Conservation (phyloP, 2,113 vertebrate genomes). For the Syngnathoides biaculeatus region DNA sequence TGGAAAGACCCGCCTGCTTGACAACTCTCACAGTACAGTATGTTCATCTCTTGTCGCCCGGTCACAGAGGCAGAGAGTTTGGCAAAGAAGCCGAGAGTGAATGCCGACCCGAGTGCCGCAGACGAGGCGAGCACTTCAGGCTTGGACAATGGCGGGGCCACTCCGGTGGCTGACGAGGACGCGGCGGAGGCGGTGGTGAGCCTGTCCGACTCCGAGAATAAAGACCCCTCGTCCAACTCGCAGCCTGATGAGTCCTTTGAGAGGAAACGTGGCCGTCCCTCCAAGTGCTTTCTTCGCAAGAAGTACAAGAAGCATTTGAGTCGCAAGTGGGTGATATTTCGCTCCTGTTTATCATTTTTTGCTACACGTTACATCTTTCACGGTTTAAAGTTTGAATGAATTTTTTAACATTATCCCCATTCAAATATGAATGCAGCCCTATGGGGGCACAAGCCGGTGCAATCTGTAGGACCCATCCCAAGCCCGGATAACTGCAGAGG, state of each 20-base stretch:
- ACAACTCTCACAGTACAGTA: background rate
- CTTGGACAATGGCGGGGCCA: conserved; percentile 50
- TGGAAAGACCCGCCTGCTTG: no score
- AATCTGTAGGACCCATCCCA: no score
- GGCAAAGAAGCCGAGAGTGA: conserved; percentile 60
- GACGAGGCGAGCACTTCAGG: conserved; percentile 84
- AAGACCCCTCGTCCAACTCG: conserved; percentile 78
- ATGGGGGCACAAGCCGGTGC: no score
- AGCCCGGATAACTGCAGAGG: no score
- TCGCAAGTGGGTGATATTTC: conserved; percentile 68
- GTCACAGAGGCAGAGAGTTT: conserved; percentile 68
- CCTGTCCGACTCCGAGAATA: conserved; percentile 86
- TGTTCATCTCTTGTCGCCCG: conserved; percentile 33
- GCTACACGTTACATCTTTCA: background rate
- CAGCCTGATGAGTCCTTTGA: conserved; percentile 69
- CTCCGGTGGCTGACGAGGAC: conserved; percentile 25
- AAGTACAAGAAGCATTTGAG: conserved; percentile 91
- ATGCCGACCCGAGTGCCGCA: conserved; percentile 49
- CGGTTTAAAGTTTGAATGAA: background rate
- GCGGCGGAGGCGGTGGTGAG: conserved; percentile 74
- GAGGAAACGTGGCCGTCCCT: conserved; percentile 84
- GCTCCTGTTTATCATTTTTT: background rate
- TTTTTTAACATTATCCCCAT: no score
- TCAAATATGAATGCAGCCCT: no score
- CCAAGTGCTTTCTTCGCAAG: conserved; percentile 88